Base-by-base conservation (phyloP, 2,888 invertebrate species). In the Biston stratarius region DNA sequence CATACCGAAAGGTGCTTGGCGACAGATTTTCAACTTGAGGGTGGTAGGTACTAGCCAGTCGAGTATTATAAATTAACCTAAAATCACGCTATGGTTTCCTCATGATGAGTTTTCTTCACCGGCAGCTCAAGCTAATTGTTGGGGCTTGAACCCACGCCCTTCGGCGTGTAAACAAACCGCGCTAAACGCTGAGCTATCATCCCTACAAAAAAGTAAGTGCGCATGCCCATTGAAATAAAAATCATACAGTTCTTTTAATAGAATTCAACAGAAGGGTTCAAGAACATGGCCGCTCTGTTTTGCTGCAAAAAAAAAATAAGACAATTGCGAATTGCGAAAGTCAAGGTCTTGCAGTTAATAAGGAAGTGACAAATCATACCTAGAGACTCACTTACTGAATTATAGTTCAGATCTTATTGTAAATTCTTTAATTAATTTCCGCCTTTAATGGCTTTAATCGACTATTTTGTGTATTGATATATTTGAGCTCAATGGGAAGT, bases 311-410 rank as follows among this genome's bases (percentile, higher is more conserved):
- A 45, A 48, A 61, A 61, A 66, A 61, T 52, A 48, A 67, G 47
- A 60, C 56, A 55, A 67, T 58, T 53, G 57, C 47, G 42, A 58
- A 47, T 45, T 57, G 63, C 63, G 67, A 67, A 67, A 67, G 67
- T 67, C 67, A 63, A 60, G 67, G 67, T 49, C 62, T 55, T 45
- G 55, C 34, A 67, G 55, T 67, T 67, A 60, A 67, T 67, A 63
- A 67, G 67, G 67, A 67, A 67, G 55, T 67, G 12, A 14, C 38
- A 40, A 61, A 55, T 48, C 12, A 44, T 57, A 52, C 61, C 53
- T 56, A 59, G 57, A 61, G 51, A 9, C 42, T 24, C 42, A 52
- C 36, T 40, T 49, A 57, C 57, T 52, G 52, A 38, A 60, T 44
- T 56, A 53, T 44, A 49, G 34, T 47, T 45, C 57, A 49, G 59